Conservation (phyloP, 2,113 vertebrate species). For the Brachionichthys hirsutus region DNA sequence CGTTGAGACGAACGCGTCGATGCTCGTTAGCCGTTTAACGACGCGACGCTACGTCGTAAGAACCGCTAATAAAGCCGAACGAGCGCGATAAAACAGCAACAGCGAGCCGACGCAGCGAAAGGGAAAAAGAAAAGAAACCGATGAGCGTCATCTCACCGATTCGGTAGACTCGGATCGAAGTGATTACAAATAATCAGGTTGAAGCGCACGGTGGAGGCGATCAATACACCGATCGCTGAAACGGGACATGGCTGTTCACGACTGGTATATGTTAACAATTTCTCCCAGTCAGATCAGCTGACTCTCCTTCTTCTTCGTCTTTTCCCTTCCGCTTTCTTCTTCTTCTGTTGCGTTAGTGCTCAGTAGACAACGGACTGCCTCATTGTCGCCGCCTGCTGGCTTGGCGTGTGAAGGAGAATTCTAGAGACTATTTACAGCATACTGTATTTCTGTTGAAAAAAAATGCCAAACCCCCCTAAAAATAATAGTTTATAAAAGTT, state of each 20-base stretch:
- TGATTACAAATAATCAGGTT: neutral
- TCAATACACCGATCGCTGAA: constrained; percentile 14
- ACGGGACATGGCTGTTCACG: constrained; percentile 43
- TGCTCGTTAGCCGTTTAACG: too few relatives aligned
- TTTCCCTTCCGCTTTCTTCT: too few relatives aligned
- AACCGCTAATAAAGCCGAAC: constrained; percentile 28
- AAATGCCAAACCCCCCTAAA: too few relatives aligned
- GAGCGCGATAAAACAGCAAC: constrained; percentile 26
- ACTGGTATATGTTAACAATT: constrained; percentile 44
- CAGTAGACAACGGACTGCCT: neutral
- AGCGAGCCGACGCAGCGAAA: neutral
- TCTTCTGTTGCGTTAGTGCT: neutral
- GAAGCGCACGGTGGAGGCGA: constrained; percentile 5
- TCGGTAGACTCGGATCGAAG: constrained; percentile 16
- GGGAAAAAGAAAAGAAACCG: neutral
- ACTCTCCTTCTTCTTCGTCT: constrained; percentile 21
- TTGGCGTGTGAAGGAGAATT: too few relatives aligned
- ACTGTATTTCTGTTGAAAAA: too few relatives aligned
- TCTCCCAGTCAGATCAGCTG: constrained; percentile 56
- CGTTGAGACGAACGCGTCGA: too few relatives aligned
- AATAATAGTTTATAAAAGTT: too few relatives aligned
- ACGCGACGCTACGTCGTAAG: too few relatives aligned
- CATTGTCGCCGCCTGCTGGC: too few relatives aligned
- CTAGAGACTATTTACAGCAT: too few relatives aligned
- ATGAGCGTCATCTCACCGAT: constrained; percentile 40